A percentile compares a stretch with the other conserved stretches of the same genome.
These are phyloP conservation scores for Cyprinus carpio DNA, from an alignment of 2,113 vertebrate genomes.

Conservation along the genomic window DNA sequence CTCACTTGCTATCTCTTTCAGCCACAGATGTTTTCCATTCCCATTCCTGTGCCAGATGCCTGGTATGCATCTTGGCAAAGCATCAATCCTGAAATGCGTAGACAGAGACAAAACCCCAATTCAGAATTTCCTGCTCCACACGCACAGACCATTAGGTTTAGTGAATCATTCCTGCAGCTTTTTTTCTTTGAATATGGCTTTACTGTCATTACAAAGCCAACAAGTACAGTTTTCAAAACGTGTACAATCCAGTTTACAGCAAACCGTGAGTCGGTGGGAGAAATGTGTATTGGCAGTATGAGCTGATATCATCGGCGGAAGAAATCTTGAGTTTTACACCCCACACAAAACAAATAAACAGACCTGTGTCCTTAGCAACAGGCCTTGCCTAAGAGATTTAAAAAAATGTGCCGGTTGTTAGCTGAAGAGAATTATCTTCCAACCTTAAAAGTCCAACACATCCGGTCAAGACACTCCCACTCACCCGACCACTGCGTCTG, in stretches of 20 bases:
- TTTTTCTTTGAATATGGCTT: neutral
- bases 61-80: neutral
- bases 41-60: neutral
- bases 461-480: conserved; percentile 21
- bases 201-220: neutral
- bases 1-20: neutral
- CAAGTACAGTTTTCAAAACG: neutral
- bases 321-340: conserved; percentile 1
- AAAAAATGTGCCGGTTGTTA: neutral
- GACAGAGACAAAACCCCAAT: neutral
- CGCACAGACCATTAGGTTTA: neutral
- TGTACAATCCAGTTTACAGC: neutral
- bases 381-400: neutral
- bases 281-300: neutral
- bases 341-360: conserved; percentile 36
- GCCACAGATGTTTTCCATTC: neutral
- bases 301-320: neutral
- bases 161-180: conserved; percentile 33
- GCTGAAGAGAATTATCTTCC: conserved; percentile 11
- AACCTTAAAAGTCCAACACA: conserved; percentile 42
- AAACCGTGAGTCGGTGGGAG: conserved; percentile 35
- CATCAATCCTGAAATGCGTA: neutral
- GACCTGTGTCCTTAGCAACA: conserved; percentile 29
- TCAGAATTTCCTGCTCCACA: neutral
- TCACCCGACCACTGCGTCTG: neutral